phyloP scores from a whole-genome alignment of 2,113 vertebrate genomes.

The Zapus hudsonius region DNA sequence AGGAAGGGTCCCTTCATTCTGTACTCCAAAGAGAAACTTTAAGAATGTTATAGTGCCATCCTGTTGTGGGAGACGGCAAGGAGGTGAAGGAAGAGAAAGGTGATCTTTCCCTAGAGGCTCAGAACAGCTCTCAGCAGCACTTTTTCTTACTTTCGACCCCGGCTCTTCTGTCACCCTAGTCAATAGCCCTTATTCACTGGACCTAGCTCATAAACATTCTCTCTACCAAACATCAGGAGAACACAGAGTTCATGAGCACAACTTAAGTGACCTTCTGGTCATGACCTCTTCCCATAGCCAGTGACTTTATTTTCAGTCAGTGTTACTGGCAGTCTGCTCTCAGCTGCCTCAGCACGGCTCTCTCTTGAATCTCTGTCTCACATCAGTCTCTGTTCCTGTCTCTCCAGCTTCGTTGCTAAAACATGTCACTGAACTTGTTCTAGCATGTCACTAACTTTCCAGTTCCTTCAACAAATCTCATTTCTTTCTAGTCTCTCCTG shows the following conservation, averaged over 20 bases:
- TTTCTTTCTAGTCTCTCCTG: background rate
- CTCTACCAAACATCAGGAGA: background rate
- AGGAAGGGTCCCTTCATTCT: background rate
- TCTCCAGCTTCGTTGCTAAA: too few species aligned
- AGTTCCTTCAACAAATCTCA: background rate
- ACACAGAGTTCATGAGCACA: background rate
- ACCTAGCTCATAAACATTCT: background rate
- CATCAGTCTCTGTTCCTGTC: background rate
- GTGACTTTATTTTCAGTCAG: background rate
- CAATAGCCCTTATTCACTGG: background rate
- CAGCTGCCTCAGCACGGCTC: background rate
- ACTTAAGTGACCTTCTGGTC: background rate
- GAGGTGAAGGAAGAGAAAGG: background rate
- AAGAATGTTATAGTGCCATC: background rate
- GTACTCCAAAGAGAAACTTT: background rate
- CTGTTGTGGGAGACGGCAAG: background rate
- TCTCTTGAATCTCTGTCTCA: background rate
- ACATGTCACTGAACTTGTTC: background rate
- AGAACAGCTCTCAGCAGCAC: background rate
- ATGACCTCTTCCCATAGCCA: background rate
- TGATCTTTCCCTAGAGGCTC: background rate
- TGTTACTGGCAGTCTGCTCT: background rate
- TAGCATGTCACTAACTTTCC: background rate
- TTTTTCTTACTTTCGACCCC: background rate
- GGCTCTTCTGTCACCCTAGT: background rate